Conservation (phyloP, 2,113 vertebrate genomes). For the Dasypus novemcinctus region DNA sequence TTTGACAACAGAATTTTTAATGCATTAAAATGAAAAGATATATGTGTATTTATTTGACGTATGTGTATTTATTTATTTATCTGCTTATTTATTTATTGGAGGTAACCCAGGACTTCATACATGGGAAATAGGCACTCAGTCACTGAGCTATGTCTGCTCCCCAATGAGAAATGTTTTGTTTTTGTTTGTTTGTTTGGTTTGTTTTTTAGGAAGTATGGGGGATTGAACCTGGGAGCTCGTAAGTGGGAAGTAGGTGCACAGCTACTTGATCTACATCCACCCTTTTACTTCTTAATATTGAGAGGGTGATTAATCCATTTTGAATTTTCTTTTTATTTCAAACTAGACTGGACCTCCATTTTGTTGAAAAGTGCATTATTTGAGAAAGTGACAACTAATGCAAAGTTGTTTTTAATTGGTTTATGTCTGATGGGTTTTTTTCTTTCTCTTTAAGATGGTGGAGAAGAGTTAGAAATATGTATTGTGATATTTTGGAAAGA, state of each 20-base stretch:
- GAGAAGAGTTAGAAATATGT: background rate
- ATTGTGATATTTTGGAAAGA: background rate
- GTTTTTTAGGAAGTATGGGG: too few species aligned
- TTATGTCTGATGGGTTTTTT: background rate
- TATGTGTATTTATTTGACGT: background rate
- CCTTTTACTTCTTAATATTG: background rate
- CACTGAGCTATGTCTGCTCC: too few species aligned
- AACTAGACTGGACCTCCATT: background rate
- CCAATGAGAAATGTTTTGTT: too few species aligned
- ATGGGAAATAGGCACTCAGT: too few species aligned
- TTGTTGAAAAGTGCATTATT: background rate
- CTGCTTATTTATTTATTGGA: too few species aligned
- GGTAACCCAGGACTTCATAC: too few species aligned
- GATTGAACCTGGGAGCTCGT: too few species aligned
- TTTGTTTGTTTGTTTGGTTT: too few species aligned
- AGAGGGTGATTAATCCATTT: background rate
- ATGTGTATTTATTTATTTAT: too few species aligned
- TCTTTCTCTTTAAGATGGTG: background rate
- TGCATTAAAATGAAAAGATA: constrained; percentile 23
- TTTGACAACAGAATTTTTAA: constrained; percentile 1
- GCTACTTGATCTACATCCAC: too few species aligned
- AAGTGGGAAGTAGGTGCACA: too few species aligned
- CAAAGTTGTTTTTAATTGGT: background rate
- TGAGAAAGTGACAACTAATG: background rate
- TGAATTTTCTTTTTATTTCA: constrained; percentile 36